These are phyloP conservation scores for Chaetodon trifascialis DNA, from an alignment of 2,113 vertebrate genomes.

Conservation along the genomic window DNA sequence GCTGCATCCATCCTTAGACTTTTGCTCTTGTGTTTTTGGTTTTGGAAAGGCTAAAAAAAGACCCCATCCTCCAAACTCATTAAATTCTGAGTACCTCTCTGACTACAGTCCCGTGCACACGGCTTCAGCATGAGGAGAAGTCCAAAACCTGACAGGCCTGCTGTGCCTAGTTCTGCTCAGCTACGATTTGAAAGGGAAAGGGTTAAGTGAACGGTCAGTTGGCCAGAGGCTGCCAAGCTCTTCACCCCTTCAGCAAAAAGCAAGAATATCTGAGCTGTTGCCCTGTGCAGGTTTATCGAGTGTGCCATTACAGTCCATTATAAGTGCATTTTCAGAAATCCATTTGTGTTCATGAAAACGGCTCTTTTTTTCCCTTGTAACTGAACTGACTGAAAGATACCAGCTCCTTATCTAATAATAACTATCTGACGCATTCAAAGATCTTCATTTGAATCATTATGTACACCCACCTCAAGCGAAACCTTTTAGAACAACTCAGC, in stretches of 20 bases:
- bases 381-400: conserved; percentile 6
- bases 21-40: neutral
- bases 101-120: conserved; percentile 5
- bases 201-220: neutral
- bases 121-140: neutral
- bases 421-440: conserved; percentile 21
- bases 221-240: neutral
- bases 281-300: neutral
- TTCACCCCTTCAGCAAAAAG: neutral
- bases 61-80: neutral
- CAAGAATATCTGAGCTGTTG: neutral
- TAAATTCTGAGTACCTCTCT: neutral
- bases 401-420: conserved; percentile 26
- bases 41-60: neutral
- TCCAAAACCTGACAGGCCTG: neutral
- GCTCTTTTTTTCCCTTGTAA: neutral
- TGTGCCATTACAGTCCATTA: conserved; percentile 11
- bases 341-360: conserved; percentile 28
- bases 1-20: neutral
- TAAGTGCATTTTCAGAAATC: conserved; percentile 11
- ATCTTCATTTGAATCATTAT: conserved; percentile 50
- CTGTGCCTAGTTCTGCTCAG: neutral
- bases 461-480: conserved; percentile 22
- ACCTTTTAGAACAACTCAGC: conserved; percentile 20
- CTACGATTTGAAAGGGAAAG: neutral